Base-by-base conservation (phyloP, 2,888 invertebrate genomes). In the Incurvaria masculella region DNA sequence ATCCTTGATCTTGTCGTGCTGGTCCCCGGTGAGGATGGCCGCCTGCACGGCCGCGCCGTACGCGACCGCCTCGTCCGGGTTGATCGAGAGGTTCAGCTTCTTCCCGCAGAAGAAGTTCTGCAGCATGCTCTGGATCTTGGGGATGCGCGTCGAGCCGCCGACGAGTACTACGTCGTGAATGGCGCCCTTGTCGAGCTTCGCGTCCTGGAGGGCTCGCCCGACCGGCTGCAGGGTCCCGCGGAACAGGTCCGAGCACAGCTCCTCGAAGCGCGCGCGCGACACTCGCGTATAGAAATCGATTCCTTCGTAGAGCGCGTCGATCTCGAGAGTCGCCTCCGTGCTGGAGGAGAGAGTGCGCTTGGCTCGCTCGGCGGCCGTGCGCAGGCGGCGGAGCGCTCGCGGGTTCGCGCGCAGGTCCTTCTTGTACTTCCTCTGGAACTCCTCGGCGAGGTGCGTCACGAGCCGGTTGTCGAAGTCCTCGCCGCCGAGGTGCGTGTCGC, bases 81-180 rank as follows among this genome's bases (percentile, higher is more conserved):
- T 89, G 50, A 90, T 88, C 2, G 86, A 86, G 45, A 87, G 72
- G 60, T 88, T 23, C 5, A 23, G 23, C 5, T 5, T 6, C 23
- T 23, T 23, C 6, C 23, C 23, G 6, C 23, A 5, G 23, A 23
- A 23, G 23, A 23, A 23, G 23, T 23, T 10, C 23, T 23, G 23
- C 5, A 23, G 10, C 23, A 91, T 68, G 54, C 72, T 84, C 63
- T 90, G 90, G 51, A 91, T 84, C 68, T 89, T 90, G 0, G 91
- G 91, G 51, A 91, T 90, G 44, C 89, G 82, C 0, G 87, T 90
- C 0, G 89, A 89, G 3, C 90, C 92, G 10, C 92, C 91, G 5
- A 91, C 91, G 42, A 92, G 68, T 0, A 92, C 90, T 3, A 92
- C 84, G 55, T 91, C 91, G 57, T 91, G 81, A 50, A 91, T 87